Conservation (phyloP, 2,113 vertebrate genomes). For the Prionailurus bengalensis region DNA sequence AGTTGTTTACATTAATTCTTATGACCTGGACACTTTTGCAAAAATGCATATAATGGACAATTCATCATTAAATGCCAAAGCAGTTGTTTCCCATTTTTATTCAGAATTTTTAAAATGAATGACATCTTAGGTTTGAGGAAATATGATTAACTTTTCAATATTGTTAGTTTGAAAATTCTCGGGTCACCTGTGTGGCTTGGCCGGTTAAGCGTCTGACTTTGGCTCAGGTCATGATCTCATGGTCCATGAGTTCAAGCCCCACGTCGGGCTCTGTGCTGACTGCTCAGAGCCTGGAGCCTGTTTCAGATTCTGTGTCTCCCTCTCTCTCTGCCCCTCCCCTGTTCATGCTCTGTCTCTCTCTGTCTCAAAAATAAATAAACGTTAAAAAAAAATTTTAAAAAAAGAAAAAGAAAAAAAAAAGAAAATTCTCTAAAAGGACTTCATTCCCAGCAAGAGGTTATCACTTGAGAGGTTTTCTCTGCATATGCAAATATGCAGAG, state of each 20-base stretch:
- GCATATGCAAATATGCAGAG: background rate
- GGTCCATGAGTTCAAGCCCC: too few relatives aligned
- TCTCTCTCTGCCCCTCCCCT: too few relatives aligned
- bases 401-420: conserved; percentile 27
- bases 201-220: too few relatives aligned
- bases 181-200: too few relatives aligned
- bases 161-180: background rate
- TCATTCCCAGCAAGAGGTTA: background rate
- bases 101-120: conserved; percentile 38
- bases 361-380: too few relatives aligned
- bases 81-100: conserved; percentile 17
- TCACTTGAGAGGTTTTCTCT: background rate
- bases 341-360: too few relatives aligned
- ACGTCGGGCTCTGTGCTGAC: too few relatives aligned
- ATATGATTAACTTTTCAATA: background rate
- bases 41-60: conserved; percentile 36
- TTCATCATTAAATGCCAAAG: conserved; percentile 63
- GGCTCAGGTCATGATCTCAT: too few relatives aligned
- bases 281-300: too few relatives aligned
- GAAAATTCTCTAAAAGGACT: conserved; percentile 20
- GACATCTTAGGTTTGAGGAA: background rate
- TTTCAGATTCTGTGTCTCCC: too few relatives aligned
- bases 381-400: background rate
- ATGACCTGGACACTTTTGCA: background rate
- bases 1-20: conserved; percentile 52